Evolutionary conservation across 2,113 vertebrate species (phyloP).

Genomic region (Pica pica): DNA sequence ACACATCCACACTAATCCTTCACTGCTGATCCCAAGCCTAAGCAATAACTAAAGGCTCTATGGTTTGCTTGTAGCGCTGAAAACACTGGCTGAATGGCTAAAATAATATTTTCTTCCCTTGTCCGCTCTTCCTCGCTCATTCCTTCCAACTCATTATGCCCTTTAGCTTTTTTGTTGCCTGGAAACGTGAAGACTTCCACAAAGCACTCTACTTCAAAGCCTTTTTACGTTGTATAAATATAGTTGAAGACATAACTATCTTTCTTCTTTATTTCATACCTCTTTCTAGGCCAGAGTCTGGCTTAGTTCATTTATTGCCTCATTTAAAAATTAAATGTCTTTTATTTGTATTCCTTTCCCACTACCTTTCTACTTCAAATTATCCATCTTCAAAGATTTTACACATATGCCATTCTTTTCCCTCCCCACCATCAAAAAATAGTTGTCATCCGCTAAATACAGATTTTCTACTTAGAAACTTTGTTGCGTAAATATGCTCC

Average conservation of each 20-base stretch:
- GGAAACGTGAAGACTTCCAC: constrained; percentile 47
- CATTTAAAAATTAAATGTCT: constrained; percentile 63
- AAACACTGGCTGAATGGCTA: constrained; percentile 66
- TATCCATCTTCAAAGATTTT: constrained; percentile 44
- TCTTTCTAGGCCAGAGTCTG: constrained; percentile 54
- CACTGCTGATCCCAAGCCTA: constrained; percentile 57
- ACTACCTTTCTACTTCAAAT: constrained; percentile 57
- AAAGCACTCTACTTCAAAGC: constrained; percentile 53
- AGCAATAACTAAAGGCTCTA: constrained; percentile 55
- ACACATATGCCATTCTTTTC: constrained; percentile 36
- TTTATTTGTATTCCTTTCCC: constrained; percentile 42
- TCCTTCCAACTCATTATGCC: neutral
- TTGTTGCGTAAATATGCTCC: constrained; percentile 67
- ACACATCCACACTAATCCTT: neutral
- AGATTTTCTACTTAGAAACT: constrained; percentile 72
- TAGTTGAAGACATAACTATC: constrained; percentile 61
- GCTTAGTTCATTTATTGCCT: constrained; percentile 70
- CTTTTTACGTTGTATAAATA: constrained; percentile 69
- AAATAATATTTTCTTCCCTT: constrained; percentile 31
- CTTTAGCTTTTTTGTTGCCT: constrained; percentile 44
- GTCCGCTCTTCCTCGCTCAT: neutral
- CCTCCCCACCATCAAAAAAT: constrained; percentile 72
- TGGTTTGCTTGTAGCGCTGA: constrained; percentile 62
- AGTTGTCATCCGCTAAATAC: constrained; percentile 68
- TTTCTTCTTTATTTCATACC: constrained; percentile 47